These are phyloP conservation scores for Leuciscus idus DNA, from an alignment of 2,113 vertebrate genomes.

Conservation along the genomic window DNA sequence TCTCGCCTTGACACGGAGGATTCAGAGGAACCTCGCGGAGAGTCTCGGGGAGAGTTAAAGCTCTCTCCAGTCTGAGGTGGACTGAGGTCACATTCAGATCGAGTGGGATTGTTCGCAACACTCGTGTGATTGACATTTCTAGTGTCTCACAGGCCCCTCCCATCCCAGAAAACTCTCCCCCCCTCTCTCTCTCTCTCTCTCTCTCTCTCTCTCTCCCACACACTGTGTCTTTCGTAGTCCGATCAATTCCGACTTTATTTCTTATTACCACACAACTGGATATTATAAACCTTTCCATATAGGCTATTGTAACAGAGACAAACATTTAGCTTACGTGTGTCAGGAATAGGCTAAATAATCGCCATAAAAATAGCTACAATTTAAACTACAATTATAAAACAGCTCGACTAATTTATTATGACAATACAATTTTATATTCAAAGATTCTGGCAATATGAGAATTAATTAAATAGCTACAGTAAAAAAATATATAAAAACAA, in stretches of 20 bases:
- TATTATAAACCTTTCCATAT: neutral
- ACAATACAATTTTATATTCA: neutral
- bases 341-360: neutral
- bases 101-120: conserved; percentile 95
- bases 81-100: conserved; percentile 99
- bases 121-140: conserved; percentile 98
- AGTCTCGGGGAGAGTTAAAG: conserved; percentile 77
- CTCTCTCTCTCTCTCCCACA: conserved; percentile 60
- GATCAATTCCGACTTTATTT: conserved; percentile 68
- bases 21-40: conserved; percentile 72
- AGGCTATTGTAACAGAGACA: neutral
- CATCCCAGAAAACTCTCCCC: conserved; percentile 80
- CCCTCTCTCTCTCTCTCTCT: conserved; percentile 66
- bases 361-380: neutral
- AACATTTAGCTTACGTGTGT: neutral
- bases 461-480: neutral
- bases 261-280: conserved; percentile 67
- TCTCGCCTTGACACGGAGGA: conserved; percentile 71
- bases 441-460: neutral
- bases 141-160: conserved; percentile 93
- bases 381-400: neutral
- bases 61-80: conserved; percentile 86
- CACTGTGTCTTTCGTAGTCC: neutral
- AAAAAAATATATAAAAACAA: neutral
- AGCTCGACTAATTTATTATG: neutral